Evolutionary conservation across 2,797 vertebrate species (phyloP).

Genomic region (Molossus alvarezi): DNA sequence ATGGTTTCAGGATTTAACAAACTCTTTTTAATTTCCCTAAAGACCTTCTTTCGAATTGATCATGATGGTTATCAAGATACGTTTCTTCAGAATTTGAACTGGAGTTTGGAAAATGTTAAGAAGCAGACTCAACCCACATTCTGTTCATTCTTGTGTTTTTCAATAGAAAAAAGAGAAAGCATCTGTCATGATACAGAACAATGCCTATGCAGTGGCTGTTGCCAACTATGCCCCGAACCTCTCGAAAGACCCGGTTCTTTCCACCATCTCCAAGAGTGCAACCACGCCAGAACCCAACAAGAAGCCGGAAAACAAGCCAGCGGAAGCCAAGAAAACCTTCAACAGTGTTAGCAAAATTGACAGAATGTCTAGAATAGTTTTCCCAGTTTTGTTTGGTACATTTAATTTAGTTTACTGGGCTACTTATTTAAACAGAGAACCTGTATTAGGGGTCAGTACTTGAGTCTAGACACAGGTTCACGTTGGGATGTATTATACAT

Average conservation of each 20-base stretch:
- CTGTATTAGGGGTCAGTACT: constrained; percentile 96
- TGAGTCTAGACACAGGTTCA: constrained; percentile 91
- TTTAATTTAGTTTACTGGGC: constrained; percentile 99
- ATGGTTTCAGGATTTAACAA: neutral
- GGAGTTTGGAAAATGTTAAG: constrained; percentile 32
- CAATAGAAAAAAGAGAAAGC: constrained; percentile 97
- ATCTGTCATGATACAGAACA: constrained; percentile 96
- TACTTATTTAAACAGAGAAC: constrained; percentile 99
- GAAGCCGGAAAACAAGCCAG: constrained; percentile 92
- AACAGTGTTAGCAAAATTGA: constrained; percentile 99
- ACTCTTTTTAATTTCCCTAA: neutral
- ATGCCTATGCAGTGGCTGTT: constrained; percentile 97
- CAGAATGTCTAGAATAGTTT: constrained; percentile 99
- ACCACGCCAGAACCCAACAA: constrained; percentile 92
- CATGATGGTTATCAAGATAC: neutral
- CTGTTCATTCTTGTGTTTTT: constrained; percentile 84
- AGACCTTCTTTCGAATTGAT: neutral
- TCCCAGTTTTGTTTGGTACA: constrained; percentile 97
- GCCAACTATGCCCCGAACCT: constrained; percentile 97
- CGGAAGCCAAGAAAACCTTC: constrained; percentile 98
- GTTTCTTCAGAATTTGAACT: constrained; percentile 58
- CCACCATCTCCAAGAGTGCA: constrained; percentile 96
- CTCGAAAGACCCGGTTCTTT: constrained; percentile 95
- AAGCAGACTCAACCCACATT: neutral
- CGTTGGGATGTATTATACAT: constrained; percentile 88